Percentiles rank a stretch among this genome's conserved stretches.
Conservation (phyloP, 2,797 vertebrate species). For the Loriculus beryllinus region DNA sequence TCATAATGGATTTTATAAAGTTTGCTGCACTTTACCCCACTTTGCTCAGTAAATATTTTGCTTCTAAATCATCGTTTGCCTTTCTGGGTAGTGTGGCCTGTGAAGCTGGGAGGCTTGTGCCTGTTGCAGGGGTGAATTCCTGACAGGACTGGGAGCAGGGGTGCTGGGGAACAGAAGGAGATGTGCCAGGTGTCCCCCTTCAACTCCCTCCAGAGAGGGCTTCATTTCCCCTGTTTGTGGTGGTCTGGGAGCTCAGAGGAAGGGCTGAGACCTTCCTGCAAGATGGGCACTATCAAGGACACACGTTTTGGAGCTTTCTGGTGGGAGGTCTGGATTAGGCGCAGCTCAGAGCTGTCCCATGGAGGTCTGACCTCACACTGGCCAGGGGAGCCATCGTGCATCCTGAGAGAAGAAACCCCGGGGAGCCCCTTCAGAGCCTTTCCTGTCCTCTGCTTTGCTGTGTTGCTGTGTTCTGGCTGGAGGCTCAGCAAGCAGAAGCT, state of each 20-base stretch:
- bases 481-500: background rate
- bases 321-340: background rate
- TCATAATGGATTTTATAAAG: background rate
- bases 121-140: background rate
- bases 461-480: background rate
- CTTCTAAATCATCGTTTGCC: background rate
- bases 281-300: background rate
- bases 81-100: background rate
- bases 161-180: background rate
- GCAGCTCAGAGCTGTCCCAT: background rate
- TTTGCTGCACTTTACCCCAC: background rate
- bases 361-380: background rate
- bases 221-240: accelerated
- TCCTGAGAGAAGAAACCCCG: background rate
- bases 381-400: background rate
- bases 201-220: accelerated
- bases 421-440: background rate
- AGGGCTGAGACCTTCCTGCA: background rate
- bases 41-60: constrained; percentile 5
- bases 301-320: background rate
- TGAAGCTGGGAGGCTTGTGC: background rate
- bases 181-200: accelerated
- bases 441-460: background rate
- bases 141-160: background rate
- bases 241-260: background rate